Percentiles rank a stretch among this genome's conserved stretches.
These are phyloP conservation scores for Mustela nigripes DNA, from an alignment of 2,113 vertebrate species.

Conservation along the genomic window DNA sequence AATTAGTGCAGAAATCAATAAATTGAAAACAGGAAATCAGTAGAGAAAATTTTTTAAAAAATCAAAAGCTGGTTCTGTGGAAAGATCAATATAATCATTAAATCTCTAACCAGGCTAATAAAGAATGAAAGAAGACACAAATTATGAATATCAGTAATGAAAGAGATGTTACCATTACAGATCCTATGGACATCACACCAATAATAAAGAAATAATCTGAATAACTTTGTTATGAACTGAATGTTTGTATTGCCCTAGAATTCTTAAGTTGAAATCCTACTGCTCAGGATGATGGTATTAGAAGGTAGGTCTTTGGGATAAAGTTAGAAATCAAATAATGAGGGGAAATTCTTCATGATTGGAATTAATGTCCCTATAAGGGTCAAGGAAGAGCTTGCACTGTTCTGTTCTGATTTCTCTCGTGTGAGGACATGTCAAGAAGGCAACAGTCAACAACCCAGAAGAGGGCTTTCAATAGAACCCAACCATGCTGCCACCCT, in stretches of 20 bases:
- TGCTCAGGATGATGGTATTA: background rate
- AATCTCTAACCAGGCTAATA: background rate
- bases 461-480: background rate
- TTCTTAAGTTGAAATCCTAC: background rate
- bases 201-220: background rate
- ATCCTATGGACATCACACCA: background rate
- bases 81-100: background rate
- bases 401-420: background rate
- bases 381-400: background rate
- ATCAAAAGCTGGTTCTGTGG: background rate
- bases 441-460: background rate
- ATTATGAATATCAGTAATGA: background rate
- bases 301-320: background rate
- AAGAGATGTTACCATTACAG: background rate
- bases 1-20: background rate
- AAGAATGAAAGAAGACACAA: background rate
- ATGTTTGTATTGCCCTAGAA: background rate
- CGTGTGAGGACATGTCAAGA: background rate
- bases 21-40: background rate
- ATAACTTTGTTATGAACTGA: background rate
- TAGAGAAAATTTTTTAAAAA: background rate
- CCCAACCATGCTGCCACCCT: background rate
- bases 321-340: background rate
- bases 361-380: background rate
- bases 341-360: background rate